Conservation (phyloP, 2,113 vertebrate genomes). For the Xenus cinereus region DNA sequence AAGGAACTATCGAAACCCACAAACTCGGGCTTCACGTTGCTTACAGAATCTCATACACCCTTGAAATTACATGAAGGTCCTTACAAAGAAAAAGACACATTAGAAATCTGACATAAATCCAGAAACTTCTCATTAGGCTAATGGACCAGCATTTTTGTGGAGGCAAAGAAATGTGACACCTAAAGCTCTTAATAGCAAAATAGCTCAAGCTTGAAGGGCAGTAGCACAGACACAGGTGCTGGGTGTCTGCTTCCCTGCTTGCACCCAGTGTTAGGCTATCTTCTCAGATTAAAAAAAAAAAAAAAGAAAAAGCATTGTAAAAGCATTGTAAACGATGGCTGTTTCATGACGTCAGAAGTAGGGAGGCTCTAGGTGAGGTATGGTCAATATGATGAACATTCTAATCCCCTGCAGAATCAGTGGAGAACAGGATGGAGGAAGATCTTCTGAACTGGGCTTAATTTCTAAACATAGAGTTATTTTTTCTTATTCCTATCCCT, state of each 20-base stretch:
- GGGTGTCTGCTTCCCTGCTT: background rate
- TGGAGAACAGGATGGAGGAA: background rate
- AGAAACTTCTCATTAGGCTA: background rate
- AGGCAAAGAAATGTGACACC: background rate
- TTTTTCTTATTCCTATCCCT: background rate
- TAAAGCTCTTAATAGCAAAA: background rate
- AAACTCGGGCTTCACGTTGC: background rate
- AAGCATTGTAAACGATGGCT: background rate
- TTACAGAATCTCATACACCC: background rate
- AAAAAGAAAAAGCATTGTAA: no score
- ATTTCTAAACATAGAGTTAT: background rate
- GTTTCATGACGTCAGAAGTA: background rate
- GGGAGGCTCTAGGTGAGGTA: background rate
- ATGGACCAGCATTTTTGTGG: background rate
- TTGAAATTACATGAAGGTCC: background rate
- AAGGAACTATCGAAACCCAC: background rate
- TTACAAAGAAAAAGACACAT: background rate
- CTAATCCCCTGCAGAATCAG: background rate
- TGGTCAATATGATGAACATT: background rate
- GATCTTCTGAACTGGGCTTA: background rate
- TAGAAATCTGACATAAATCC: background rate
- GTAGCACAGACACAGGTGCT: background rate
- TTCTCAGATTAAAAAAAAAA: background rate
- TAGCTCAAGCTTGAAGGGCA: background rate
- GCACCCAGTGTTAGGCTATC: background rate